Evolutionary conservation across 2,888 invertebrate genomes (phyloP), one percentile per base, ranked within the genome.

Genomic region (Eueremaeus valkanovi): DNA sequence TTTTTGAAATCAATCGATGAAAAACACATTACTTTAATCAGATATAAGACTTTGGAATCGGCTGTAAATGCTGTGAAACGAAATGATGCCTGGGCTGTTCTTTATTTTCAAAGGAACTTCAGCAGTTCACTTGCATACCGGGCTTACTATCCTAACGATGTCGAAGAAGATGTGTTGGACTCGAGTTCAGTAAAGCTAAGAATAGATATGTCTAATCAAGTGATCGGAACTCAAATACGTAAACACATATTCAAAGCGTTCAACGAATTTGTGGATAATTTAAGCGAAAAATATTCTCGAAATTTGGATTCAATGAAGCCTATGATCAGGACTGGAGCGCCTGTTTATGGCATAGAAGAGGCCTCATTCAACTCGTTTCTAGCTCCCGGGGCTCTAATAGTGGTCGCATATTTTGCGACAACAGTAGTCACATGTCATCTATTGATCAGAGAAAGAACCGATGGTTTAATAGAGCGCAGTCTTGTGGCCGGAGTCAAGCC

Each of bases 401-500:
- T 70, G 31, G 51, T 75, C 24, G 70, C 75, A 21, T 75, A 40
- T 70, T 70, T 70, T 33, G 75, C 51, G 3, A 75, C 70, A n/a
- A 75, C 70, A 1, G 63, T 70, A n/a, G 33, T 74, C 0, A 74
- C 70, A 18, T 74, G 74, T 68, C 74, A 74, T 72, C 21, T 75
- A 29, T 33, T 75, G 2, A 75, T 75, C 29, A 49, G 70, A 49
- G 74, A 74, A 49, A 21, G 58, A 9, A 42, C 42, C 29, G 40
- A 74, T 27, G 70, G 27, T 33, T 68, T 74, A 21, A 42, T 74
- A 21, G 74, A 74, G 27, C 74, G 74, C 1, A 66, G 42, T n/a
- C 29, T 93, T 90, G 94, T 95, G 51, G 93, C 95, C 61, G 95
- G 95, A 76, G 95, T 96, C 58, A 89, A 91, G 0, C 92, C 95